Conservation (phyloP, 2,113 vertebrate species). For the Mormyrus lacerda region DNA sequence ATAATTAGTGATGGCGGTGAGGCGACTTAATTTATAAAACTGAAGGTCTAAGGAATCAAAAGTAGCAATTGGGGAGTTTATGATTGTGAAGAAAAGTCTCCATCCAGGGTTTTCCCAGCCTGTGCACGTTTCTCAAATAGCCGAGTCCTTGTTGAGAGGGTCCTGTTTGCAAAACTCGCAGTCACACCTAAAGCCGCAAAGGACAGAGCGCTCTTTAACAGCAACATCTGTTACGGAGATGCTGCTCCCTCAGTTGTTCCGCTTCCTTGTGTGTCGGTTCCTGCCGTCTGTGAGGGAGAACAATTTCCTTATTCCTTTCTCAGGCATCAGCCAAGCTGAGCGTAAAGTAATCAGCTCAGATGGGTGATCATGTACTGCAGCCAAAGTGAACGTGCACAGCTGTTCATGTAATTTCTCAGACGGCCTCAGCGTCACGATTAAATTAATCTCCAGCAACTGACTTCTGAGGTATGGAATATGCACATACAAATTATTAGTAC, state of each 20-base stretch:
- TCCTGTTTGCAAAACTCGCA: background rate
- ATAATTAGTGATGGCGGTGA: slow-evolving; percentile 29
- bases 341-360: slow-evolving; percentile 52
- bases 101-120: background rate
- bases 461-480: slow-evolving; percentile 10
- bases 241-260: background rate
- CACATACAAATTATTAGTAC: background rate
- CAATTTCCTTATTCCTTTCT: slow-evolving; percentile 28
- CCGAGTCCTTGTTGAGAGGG: background rate
- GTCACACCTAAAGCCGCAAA: slow-evolving; percentile 49
- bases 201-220: slow-evolving; percentile 10
- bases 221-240: background rate
- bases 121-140: background rate
- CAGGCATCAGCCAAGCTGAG: slow-evolving; percentile 48
- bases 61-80: background rate
- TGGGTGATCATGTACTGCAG: slow-evolving; percentile 57
- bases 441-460: slow-evolving; percentile 45
- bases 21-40: background rate
- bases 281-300: slow-evolving; percentile 56
- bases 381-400: slow-evolving; percentile 37
- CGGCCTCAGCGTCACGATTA: slow-evolving; percentile 29
- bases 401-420: slow-evolving; percentile 39
- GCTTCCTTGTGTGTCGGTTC: background rate
- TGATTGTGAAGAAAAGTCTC: background rate
- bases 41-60: background rate